These are phyloP conservation scores for Lordiphosa clarofinis DNA, from an alignment of 1,140 invertebrate genomes.

Conservation along the genomic window DNA sequence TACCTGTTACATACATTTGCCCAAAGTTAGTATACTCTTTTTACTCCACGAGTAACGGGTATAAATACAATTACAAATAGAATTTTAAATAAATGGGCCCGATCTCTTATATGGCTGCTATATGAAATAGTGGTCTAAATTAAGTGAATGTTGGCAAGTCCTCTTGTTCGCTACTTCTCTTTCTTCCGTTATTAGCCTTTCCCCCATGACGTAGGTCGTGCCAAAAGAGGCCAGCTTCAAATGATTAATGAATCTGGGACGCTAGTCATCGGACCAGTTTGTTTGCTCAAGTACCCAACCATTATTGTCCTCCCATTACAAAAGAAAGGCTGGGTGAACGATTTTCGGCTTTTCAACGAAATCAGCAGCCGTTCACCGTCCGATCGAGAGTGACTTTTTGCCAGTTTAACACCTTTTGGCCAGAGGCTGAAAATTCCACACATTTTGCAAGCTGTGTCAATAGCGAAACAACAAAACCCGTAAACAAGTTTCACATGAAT, in stretches of 20 bases:
- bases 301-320: constrained; percentile 29
- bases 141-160: too few relatives aligned
- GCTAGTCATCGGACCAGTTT: constrained; percentile 38
- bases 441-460: constrained; percentile 69
- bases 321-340: constrained; percentile 29
- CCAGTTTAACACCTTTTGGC: constrained; percentile 76
- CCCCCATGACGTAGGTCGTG: constrained; percentile 34
- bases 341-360: constrained; percentile 74
- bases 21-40: too few relatives aligned
- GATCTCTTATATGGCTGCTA: too few relatives aligned
- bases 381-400: constrained; percentile 61
- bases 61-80: too few relatives aligned
- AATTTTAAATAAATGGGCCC: too few relatives aligned
- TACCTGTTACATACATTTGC: too few relatives aligned
- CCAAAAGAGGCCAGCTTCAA: constrained; percentile 32
- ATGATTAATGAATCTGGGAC: constrained; percentile 55
- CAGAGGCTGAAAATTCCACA: constrained; percentile 1
- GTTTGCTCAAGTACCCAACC: constrained; percentile 52
- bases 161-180: too few relatives aligned
- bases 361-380: constrained; percentile 14
- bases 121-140: too few relatives aligned
- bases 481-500: constrained; percentile 69
- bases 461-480: constrained; percentile 36
- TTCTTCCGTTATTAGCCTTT: too few relatives aligned
- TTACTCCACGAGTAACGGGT: too few relatives aligned